These are phyloP conservation scores for Sitophilus oryzae DNA, from an alignment of 1,140 invertebrate species.

Conservation along the genomic window DNA sequence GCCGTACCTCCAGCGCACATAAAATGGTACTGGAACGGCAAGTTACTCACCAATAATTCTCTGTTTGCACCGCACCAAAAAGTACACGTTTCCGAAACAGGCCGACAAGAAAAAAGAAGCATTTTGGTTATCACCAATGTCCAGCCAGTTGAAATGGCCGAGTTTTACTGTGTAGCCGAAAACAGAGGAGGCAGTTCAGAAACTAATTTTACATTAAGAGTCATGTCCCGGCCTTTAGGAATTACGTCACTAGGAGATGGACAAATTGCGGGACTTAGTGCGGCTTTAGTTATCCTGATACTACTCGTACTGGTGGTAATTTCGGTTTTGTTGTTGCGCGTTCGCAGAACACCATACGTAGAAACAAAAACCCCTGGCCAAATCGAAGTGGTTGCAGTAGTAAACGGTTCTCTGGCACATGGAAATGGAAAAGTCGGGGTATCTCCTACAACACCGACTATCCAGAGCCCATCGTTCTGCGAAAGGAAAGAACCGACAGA, in stretches of 20 bases:
- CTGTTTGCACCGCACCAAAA: slow-evolving; percentile 74
- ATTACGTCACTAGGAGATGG: slow-evolving; percentile 74
- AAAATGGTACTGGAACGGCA: slow-evolving; percentile 83
- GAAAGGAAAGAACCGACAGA: slow-evolving; percentile 44
- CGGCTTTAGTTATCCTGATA: slow-evolving; percentile 72
- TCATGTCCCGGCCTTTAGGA: slow-evolving; percentile 67
- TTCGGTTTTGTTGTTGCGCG: slow-evolving; percentile 63
- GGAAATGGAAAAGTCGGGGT: slow-evolving; percentile 45
- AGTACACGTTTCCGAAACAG: slow-evolving; percentile 73
- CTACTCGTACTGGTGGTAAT: slow-evolving; percentile 69
- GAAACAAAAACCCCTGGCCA: slow-evolving; percentile 71
- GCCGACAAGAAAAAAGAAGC: slow-evolving; percentile 67
- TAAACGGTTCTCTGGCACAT: slow-evolving; percentile 50
- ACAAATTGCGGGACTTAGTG: slow-evolving; percentile 78
- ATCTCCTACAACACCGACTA: slow-evolving; percentile 44
- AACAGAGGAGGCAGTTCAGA: slow-evolving; percentile 89
- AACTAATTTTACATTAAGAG: slow-evolving; percentile 82
- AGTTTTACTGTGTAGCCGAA: slow-evolving; percentile 86
- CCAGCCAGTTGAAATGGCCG: slow-evolving; percentile 78
- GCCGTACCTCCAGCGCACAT: slow-evolving; percentile 75
- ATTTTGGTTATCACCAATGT: slow-evolving; percentile 79
- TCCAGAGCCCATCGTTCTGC: slow-evolving; percentile 46
- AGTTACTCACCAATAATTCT: slow-evolving; percentile 71
- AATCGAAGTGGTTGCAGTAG: slow-evolving; percentile 60
- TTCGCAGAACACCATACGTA: slow-evolving; percentile 61